phyloP scores from a whole-genome alignment of 2,113 vertebrate genomes.

The Nothoprocta pentlandii region DNA sequence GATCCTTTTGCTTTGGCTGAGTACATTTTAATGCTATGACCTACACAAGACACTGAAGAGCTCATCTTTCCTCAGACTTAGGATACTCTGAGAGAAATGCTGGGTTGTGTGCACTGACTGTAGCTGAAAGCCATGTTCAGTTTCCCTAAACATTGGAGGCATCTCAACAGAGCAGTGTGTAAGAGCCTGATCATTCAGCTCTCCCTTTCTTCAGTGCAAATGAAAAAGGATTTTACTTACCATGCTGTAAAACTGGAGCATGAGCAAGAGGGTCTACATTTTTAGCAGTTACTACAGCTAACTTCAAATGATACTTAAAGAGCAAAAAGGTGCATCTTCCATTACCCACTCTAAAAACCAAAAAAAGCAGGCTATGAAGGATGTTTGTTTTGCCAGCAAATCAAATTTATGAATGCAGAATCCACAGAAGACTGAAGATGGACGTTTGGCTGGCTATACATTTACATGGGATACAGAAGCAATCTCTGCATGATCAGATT shows the following conservation, averaged over 20 bases:
- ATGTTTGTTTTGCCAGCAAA: background rate
- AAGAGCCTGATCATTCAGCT: background rate
- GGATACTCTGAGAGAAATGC: background rate
- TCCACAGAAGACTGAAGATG: background rate
- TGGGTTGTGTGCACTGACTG: background rate
- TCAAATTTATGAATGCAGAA: background rate
- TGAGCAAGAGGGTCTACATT: background rate
- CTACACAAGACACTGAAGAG: background rate
- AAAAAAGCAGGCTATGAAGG: background rate
- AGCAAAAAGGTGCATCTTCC: background rate
- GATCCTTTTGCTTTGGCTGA: slow-evolving; percentile 14
- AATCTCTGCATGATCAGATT: slow-evolving; percentile 11
- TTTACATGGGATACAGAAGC: slow-evolving; percentile 12
- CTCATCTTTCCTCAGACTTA: slow-evolving; percentile 12
- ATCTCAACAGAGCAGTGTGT: background rate
- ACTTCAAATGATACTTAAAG: background rate
- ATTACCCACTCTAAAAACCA: background rate
- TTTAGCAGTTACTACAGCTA: background rate
- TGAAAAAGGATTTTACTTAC: background rate
- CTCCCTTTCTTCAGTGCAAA: background rate
- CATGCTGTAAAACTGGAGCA: background rate
- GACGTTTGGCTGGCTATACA: background rate
- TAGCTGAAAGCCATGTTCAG: background rate
- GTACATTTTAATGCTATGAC: background rate
- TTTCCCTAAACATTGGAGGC: background rate